Conservation (phyloP, 35 echinoderm and acorn worm species). For the Patiria miniata region DNA sequence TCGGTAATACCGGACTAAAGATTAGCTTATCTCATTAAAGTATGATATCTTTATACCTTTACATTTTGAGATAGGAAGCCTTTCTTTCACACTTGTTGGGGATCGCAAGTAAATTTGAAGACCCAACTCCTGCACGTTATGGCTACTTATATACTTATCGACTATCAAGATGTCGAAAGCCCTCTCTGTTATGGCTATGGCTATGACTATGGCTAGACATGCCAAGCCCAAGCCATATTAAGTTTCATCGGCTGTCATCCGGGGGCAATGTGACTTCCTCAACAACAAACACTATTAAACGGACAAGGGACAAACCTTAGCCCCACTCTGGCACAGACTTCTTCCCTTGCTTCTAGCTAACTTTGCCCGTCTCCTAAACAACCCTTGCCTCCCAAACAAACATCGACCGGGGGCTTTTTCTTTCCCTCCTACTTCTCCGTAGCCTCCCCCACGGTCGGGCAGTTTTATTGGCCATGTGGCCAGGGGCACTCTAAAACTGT, state of each 20-base stretch:
- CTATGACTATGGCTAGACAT: neutral
- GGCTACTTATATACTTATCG: no score
- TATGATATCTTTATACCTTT: no score
- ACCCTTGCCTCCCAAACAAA: conserved; percentile 3
- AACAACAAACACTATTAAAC: conserved; percentile 17
- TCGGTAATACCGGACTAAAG: no score
- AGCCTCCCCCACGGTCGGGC: neutral
- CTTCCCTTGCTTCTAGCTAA: neutral
- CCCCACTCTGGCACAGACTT: no score
- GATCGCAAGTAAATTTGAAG: no score
- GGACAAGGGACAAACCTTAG: neutral
- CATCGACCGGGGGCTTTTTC: neutral
- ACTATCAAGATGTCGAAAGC: no score
- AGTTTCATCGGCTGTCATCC: neutral
- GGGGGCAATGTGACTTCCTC: conserved; percentile 3
- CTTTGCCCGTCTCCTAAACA: conserved; percentile 5
- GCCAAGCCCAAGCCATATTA: conserved; percentile 9
- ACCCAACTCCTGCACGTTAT: no score
- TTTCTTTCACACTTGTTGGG: no score
- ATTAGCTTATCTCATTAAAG: no score
- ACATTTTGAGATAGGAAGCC: no score
- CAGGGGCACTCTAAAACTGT: neutral
- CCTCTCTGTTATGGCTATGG: no score
- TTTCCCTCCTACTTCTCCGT: no score
- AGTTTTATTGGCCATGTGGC: conserved; percentile 16